Evolutionary conservation across 2,113 vertebrate species (phyloP).

Genomic region (Leptosomus discolor): DNA sequence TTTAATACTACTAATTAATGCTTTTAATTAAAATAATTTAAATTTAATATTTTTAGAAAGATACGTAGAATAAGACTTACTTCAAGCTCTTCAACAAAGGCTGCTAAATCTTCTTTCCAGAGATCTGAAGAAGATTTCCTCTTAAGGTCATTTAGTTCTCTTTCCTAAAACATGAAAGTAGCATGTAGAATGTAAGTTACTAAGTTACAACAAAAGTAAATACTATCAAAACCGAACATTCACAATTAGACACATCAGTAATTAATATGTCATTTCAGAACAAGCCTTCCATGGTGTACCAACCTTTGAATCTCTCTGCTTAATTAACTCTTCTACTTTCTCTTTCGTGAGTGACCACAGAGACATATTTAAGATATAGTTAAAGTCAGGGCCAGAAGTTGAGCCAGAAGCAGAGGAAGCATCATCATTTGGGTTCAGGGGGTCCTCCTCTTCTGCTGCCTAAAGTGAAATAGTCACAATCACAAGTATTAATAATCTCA

Average conservation of each 20-base stretch:
- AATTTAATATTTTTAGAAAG: not conserved
- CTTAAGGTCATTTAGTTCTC: conserved; percentile 87
- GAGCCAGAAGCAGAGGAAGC: conserved; percentile 86
- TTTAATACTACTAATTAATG: not conserved
- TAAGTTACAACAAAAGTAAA: not conserved
- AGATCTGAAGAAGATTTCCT: conserved; percentile 88
- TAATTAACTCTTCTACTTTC: conserved; percentile 94
- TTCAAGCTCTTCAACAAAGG: conserved; percentile 93
- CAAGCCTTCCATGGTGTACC: conserved; percentile 24
- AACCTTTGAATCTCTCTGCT: conserved; percentile 95
- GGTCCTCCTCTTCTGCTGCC: conserved; percentile 87
- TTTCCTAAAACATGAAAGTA: conserved; percentile 74
- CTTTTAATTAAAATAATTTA: not conserved
- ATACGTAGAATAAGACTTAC: conserved; percentile 76
- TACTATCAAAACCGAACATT: not conserved
- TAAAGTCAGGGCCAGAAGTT: conserved; percentile 92
- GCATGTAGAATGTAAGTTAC: not conserved
- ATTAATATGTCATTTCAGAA: not conserved
- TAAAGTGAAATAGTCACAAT: conserved; percentile 57
- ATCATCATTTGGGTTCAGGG: conserved; percentile 85
- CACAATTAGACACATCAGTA: not conserved
- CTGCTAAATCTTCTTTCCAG: conserved; percentile 94
- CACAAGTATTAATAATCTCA: not conserved
- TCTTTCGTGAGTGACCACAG: conserved; percentile 97
- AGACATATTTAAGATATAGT: conserved; percentile 99